phyloP scores from a whole-genome alignment of 2,113 vertebrate genomes.

The Pluvianellus socialis region DNA sequence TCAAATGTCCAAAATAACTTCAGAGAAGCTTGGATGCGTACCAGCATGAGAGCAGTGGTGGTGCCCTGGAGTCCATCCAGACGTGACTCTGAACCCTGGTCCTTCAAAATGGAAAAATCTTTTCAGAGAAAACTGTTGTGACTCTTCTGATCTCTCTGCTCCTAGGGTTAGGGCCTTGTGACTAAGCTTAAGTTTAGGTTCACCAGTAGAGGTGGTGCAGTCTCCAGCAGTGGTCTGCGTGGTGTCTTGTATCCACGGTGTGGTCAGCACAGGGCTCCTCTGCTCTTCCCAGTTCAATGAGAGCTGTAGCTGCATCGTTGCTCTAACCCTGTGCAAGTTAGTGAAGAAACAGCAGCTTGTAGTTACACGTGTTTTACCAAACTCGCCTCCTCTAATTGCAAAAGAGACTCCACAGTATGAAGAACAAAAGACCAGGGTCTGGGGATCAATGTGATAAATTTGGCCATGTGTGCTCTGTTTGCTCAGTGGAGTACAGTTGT shows the following conservation, averaged over 20 bases:
- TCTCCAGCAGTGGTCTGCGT: neutral
- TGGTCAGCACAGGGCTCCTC: neutral
- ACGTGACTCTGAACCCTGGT: neutral
- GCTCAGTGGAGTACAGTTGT: conserved; percentile 38
- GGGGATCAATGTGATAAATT: conserved; percentile 13
- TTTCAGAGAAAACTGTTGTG: neutral
- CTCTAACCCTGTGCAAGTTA: neutral
- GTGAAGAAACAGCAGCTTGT: neutral
- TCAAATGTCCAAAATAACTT: neutral
- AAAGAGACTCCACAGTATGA: neutral
- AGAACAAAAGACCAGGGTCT: conserved; percentile 36
- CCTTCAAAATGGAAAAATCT: neutral
- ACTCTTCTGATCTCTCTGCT: neutral
- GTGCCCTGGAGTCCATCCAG: neutral
- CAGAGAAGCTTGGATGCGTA: neutral
- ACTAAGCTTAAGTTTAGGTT: neutral
- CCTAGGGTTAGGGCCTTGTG: neutral
- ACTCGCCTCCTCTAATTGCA: neutral
- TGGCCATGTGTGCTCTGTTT: conserved; percentile 56
- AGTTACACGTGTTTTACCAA: neutral
- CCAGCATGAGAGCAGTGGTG: neutral
- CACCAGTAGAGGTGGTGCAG: neutral
- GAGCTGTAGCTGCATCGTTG: neutral
- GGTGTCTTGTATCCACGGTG: neutral
- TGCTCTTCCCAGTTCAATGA: neutral